Evolutionary conservation across 2,888 invertebrate species (phyloP), one percentile per base, ranked within the genome.

Genomic region (Phyllotreta striolata): DNA sequence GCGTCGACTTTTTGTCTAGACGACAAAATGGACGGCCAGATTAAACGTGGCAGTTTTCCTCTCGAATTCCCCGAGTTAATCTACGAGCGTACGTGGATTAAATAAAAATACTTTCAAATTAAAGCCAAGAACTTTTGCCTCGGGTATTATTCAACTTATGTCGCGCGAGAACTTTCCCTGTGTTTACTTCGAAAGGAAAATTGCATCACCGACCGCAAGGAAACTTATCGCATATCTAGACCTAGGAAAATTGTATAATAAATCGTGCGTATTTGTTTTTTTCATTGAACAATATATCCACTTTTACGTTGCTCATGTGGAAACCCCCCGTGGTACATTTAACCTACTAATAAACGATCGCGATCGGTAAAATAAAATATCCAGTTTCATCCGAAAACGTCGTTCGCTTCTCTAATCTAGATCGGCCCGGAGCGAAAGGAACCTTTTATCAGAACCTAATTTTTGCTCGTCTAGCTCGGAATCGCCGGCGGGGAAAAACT

Each of bases 11-110:
- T 57, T 57, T 47, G 62, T 62, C 62, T 62, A 62, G 62, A 56
- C 56, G 41, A 43, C 62, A 62, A 62, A 62, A 62, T 62, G 62
- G 62, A 43, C 56, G 62, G 24, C 56, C 62, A 62, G 51, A 62
- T 62, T 62, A 62, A 62, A 62, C 56, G 62, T 46, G 51, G 12
- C 57, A 57, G 14, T 38, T 37, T 47, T 57, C 47, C 12, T 47
- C 47, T 47, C 39, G 47, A 47, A 57, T 57, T 57, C 38, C 41
- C 55, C 35, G 38, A 57, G 37, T 46, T 38, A 46, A 46, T 46
- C 35, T 55, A 43, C 34, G 9, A 44, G 24, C 8, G 44, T 44
- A 14, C 44, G 7, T 57, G 57, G 9, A 57, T 9, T 14, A 57
- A 46, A 57, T 57, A 47, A 57, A 57, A 46, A 47, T 44, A 24